Conservation (phyloP, 2,113 vertebrate species). For the Syrmaticus mikado region DNA sequence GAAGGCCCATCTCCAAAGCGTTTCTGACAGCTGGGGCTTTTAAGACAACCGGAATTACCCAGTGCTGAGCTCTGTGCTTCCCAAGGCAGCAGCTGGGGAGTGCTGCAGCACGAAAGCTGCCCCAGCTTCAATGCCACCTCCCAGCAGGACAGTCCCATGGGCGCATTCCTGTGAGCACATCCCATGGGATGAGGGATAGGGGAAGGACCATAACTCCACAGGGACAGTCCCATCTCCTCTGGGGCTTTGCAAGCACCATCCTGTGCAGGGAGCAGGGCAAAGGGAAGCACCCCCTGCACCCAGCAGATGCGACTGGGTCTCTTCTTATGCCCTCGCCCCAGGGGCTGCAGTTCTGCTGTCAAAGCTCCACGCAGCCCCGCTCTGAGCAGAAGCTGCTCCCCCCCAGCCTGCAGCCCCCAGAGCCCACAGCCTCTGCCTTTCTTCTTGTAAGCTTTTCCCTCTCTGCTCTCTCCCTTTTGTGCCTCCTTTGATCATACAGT, state of each 20-base stretch:
- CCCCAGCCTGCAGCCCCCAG: slow-evolving; percentile 5
- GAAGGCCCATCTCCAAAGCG: slow-evolving; percentile 66
- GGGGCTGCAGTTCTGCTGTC: neutral
- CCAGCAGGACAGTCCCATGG: neutral
- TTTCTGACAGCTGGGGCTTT: slow-evolving; percentile 72
- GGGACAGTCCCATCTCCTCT: neutral
- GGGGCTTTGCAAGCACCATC: neutral
- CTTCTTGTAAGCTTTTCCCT: slow-evolving; percentile 50
- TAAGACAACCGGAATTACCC: slow-evolving; percentile 61
- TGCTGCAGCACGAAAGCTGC: neutral
- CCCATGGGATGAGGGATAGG: accelerated
- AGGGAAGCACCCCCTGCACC: neutral
- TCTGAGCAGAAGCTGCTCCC: neutral
- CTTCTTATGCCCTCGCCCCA: neutral
- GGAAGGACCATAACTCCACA: neutral
- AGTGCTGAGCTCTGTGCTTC: neutral
- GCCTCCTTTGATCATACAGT: slow-evolving; percentile 73
- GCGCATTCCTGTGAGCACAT: neutral
- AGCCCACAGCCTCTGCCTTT: slow-evolving; percentile 32
- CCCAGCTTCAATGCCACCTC: neutral
- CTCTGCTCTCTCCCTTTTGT: slow-evolving; percentile 63
- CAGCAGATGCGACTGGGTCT: neutral
- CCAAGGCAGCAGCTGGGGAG: neutral
- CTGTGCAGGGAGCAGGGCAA: accelerated
- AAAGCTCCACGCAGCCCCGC: neutral